A percentile compares a stretch with the other conserved stretches of the same genome.
These are phyloP conservation scores for Pollenia labialis DNA, from an alignment of 2,888 invertebrate species.

Conservation along the genomic window DNA sequence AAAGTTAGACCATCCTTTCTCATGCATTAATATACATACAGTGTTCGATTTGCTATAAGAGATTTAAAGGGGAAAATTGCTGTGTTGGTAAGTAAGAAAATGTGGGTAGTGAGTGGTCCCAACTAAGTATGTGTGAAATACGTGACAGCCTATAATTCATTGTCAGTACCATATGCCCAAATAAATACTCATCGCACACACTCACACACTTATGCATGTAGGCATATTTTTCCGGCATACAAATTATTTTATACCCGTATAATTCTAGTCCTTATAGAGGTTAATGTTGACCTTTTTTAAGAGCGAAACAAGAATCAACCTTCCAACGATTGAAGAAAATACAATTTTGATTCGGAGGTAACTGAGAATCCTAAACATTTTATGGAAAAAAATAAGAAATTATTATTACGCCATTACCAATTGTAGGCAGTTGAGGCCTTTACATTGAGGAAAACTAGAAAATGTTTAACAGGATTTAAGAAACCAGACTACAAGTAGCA, in stretches of 20 bases:
- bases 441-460: too few relatives aligned
- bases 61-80: constrained; percentile 53
- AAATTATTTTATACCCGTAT: constrained; percentile 64
- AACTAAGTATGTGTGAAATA: constrained; percentile 68
- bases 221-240: constrained; percentile 49
- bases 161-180: constrained; percentile 77
- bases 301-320: constrained; percentile 14
- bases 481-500: too few relatives aligned
- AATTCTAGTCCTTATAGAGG: constrained; percentile 50
- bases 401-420: too few relatives aligned
- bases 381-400: too few relatives aligned
- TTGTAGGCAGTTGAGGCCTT: too few relatives aligned
- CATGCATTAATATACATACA: constrained; percentile 22
- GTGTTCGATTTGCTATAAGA: constrained; percentile 19
- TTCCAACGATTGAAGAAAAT: constrained; percentile 39
- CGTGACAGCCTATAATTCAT: constrained; percentile 80
- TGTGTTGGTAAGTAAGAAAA: constrained; percentile 40
- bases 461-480: too few relatives aligned
- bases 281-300: constrained; percentile 64
- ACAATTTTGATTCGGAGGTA: constrained; percentile 3
- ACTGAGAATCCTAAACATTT: too few relatives aligned
- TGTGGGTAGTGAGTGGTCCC: constrained; percentile 32
- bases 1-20: constrained; percentile 41
- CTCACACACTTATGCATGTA: neutral
- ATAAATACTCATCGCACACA: constrained; percentile 59